Evolutionary conservation across 2,797 vertebrate species (phyloP).

Genomic region (Rhinophrynus dorsalis): DNA sequence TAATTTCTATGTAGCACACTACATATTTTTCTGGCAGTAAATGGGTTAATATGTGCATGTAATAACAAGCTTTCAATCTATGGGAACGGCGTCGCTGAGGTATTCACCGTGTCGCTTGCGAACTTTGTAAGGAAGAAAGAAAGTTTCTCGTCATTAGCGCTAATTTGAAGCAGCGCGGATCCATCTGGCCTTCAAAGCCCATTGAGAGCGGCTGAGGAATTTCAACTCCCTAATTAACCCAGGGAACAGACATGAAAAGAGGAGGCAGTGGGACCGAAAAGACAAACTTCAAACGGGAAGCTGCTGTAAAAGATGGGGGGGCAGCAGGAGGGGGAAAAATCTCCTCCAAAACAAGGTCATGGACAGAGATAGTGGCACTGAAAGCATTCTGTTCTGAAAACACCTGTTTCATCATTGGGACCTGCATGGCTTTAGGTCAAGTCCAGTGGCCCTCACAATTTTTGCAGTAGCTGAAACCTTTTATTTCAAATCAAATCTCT

Average conservation of each 20-base stretch:
- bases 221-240: conserved; percentile 70
- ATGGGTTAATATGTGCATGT: conserved; percentile 10
- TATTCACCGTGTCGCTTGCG: conserved; percentile 51
- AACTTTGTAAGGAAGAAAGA: conserved; percentile 47
- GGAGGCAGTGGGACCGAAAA: conserved; percentile 57
- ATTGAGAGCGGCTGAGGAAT: conserved; percentile 65
- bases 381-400: neutral
- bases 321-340: neutral
- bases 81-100: conserved; percentile 33
- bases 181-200: conserved; percentile 66
- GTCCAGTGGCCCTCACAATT: too few species aligned
- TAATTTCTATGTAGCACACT: too few species aligned
- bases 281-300: conserved; percentile 39
- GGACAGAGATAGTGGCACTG: neutral
- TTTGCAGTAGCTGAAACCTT: too few species aligned
- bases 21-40: neutral
- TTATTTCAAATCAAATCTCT: too few species aligned
- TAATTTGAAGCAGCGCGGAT: conserved; percentile 68
- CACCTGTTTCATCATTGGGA: conserved; percentile 5
- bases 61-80: conserved; percentile 15
- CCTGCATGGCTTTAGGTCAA: neutral
- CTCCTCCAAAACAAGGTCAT: conserved; percentile 1
- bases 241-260: conserved; percentile 68
- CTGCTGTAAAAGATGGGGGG: conserved; percentile 6
- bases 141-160: conserved; percentile 67